Evolutionary conservation across 2,113 vertebrate species (phyloP).

Genomic region (Mionectes macconnelli): DNA sequence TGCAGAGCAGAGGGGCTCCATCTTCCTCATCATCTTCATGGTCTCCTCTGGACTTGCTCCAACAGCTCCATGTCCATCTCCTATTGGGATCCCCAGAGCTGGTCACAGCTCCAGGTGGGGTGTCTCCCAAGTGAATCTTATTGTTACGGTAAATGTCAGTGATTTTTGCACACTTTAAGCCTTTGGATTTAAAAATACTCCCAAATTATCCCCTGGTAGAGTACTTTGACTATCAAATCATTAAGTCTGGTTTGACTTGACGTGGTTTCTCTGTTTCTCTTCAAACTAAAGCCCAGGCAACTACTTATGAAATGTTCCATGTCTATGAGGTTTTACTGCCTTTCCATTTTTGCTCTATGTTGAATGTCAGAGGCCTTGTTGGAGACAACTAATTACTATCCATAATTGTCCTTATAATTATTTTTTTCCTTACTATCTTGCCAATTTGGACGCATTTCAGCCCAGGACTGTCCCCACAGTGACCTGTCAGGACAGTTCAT

Average conservation of each 20-base stretch:
- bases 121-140: not conserved
- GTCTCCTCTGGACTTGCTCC: not conserved
- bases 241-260: fast-evolving
- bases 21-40: not conserved
- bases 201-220: not conserved
- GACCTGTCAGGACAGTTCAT: not conserved
- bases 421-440: not conserved
- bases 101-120: fast-evolving
- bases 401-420: not conserved
- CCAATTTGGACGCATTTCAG: not conserved
- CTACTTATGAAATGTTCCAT: not conserved
- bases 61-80: fast-evolving
- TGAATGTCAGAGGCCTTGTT: not conserved
- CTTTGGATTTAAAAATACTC: not conserved
- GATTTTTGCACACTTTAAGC: not conserved
- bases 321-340: not conserved
- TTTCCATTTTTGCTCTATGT: not conserved
- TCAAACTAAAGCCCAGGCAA: not conserved
- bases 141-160: not conserved
- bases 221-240: not conserved
- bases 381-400: not conserved
- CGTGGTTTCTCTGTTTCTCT: not conserved
- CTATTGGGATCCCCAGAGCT: not conserved
- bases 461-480: not conserved
- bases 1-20: not conserved